Evolutionary conservation across 2,797 vertebrate genomes (phyloP).

Genomic region (Tiaroga cobitis): DNA sequence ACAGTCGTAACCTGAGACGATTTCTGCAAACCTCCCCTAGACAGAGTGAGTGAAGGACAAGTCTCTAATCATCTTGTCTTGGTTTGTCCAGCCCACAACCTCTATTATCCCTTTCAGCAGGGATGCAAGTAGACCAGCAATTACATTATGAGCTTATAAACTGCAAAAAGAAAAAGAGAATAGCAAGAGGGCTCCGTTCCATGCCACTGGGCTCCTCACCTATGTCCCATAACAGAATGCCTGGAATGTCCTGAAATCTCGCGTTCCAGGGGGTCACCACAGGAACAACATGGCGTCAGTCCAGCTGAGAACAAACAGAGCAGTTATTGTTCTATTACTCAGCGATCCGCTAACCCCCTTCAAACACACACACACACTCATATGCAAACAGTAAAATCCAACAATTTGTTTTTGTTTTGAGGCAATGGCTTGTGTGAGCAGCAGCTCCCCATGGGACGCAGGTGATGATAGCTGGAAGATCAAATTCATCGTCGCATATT

Average conservation of each 20-base stretch:
- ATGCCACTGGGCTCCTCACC: slow-evolving; percentile 40
- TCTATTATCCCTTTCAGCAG: slow-evolving; percentile 21
- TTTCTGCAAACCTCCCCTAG: neutral
- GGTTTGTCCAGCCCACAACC: slow-evolving; percentile 5
- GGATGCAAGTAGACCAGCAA: slow-evolving; percentile 48
- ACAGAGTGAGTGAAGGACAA: slow-evolving; percentile 4
- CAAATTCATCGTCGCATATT: slow-evolving; percentile 40
- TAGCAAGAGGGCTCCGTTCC: slow-evolving; percentile 35
- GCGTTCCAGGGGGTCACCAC: slow-evolving; percentile 64
- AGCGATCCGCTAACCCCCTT: slow-evolving; percentile 62
- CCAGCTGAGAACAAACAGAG: slow-evolving; percentile 67
- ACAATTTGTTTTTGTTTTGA: slow-evolving; percentile 64
- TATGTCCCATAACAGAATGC: slow-evolving; percentile 64
- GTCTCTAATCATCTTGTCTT: neutral
- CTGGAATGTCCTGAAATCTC: slow-evolving; percentile 69
- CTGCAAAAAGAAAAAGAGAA: slow-evolving; percentile 27
- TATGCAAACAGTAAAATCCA: slow-evolving; percentile 58
- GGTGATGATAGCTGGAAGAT: slow-evolving; percentile 57
- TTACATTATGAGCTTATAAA: slow-evolving; percentile 59
- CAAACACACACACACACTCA: slow-evolving; percentile 42
- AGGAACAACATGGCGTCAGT: slow-evolving; percentile 62
- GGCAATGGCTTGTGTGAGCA: slow-evolving; percentile 48
- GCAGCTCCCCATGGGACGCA: slow-evolving; percentile 27
- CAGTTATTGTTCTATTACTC: slow-evolving; percentile 71
- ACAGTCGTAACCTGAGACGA: too few relatives aligned